Base-by-base conservation (phyloP, 2,797 vertebrate species). In the Enteromius fasciolatus region DNA sequence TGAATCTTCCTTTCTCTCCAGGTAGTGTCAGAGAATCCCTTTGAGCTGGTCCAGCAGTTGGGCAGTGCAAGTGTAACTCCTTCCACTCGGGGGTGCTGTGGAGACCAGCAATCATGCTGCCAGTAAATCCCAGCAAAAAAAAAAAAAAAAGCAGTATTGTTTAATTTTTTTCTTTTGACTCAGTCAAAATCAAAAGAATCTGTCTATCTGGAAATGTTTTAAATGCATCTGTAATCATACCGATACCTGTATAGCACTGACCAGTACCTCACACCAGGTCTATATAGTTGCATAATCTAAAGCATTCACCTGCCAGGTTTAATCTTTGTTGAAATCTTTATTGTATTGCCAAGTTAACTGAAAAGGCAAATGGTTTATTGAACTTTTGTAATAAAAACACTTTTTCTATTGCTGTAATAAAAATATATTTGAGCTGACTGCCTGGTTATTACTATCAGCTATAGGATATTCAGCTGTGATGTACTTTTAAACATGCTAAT, bases 81-180 rank as follows among this genome's bases (percentile, higher is more conserved):
- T 23, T 78, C 91, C 93, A 92, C 91, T 76, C 90, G 92, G 89
- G 91, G 91, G 39, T 94, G 94, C 94, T 95, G 94, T 89, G 91
- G 92, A 80, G 87, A 91, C 63, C 81, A 87, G 86, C 87, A 90
- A 78, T 69, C 88, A 59, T 95, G 92, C 90, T 94, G 94, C 90
- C 92, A 91, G 15, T 95, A 87, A 95, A 15, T 81, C 67, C 17
- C 2, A 7, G n/a, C 48, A 7, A 20, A 50, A 36, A 36, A 33
- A 33, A 41, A 41, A 41, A 6, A 41, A 20, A 50, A 33, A 48
- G 2, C 28, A 78, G 28, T 67, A 31, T 48, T 33, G 5, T 25
- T 46, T 12, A 3, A 14, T 11, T 41, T 41, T 44, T 1, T 44
- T 31, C 10, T 28, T 48, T 18, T 46, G 10, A 12, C 7, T 64